Evolutionary conservation across 2,113 vertebrate species (phyloP).

Genomic region (Callospermophilus lateralis): DNA sequence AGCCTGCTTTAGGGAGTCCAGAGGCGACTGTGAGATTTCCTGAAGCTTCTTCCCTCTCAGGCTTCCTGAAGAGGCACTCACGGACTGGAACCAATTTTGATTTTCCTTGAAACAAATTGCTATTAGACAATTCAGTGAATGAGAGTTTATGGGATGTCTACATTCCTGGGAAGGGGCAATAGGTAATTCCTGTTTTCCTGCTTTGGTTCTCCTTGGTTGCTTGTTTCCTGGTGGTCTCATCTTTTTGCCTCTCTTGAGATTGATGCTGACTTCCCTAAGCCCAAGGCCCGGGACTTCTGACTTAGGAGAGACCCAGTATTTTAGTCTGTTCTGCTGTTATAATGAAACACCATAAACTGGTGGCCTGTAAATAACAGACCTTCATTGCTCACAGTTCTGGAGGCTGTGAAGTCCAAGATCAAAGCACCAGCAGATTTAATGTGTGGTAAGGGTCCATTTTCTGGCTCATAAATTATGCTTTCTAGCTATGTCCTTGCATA

Average conservation of each 20-base stretch:
- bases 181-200: constrained; percentile 43
- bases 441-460: not conserved
- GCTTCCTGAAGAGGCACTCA: constrained; percentile 56
- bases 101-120: constrained; percentile 47
- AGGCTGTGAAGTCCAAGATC: not conserved
- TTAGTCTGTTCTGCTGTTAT: not conserved
- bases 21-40: not conserved
- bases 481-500: not conserved
- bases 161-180: constrained; percentile 39
- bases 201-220: constrained; percentile 22
- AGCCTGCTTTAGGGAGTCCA: not conserved
- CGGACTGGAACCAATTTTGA: not conserved
- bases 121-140: constrained; percentile 47
- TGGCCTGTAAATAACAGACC: not conserved
- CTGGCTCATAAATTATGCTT: not conserved
- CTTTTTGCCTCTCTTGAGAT: constrained; percentile 70
- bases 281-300: constrained; percentile 55
- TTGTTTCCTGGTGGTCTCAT: no score
- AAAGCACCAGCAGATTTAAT: not conserved
- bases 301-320: constrained; percentile 42
- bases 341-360: not conserved
- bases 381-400: not conserved
- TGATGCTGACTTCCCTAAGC: constrained; percentile 35
- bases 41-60: constrained; percentile 26
- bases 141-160: constrained; percentile 33